Evolutionary conservation across 2,797 vertebrate genomes (phyloP).

Genomic region (Melanotaenia pygmaea): DNA sequence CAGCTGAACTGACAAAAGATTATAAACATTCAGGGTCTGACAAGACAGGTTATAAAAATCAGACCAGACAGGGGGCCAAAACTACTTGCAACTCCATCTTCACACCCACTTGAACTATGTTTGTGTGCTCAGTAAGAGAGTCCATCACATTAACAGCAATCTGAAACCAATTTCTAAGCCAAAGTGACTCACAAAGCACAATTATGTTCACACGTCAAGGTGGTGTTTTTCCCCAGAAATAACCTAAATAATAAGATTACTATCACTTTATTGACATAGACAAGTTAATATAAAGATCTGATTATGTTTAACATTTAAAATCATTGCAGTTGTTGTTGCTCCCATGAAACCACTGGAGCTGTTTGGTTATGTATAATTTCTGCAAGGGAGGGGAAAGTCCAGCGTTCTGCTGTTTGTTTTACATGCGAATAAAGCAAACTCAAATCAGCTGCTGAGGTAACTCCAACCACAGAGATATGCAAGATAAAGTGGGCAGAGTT

Average conservation of each 20-base stretch:
- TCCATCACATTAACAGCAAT: background rate
- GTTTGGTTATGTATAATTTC: no score
- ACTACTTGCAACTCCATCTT: background rate
- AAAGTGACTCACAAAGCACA: background rate
- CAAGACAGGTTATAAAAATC: background rate
- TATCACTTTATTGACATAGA: background rate
- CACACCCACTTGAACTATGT: background rate
- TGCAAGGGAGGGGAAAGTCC: no score
- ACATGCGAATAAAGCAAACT: no score
- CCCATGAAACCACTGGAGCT: no score
- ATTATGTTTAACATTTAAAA: no score
- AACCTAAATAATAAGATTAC: background rate
- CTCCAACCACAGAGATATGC: no score
- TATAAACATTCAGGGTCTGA: background rate
- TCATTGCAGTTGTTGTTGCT: no score
- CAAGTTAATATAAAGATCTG: background rate
- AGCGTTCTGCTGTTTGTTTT: no score
- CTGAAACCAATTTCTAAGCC: background rate
- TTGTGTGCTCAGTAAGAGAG: background rate
- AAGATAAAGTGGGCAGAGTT: no score
- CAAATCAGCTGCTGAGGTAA: no score
- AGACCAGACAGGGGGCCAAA: background rate
- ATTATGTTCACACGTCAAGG: background rate
- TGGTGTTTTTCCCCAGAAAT: background rate
- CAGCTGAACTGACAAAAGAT: background rate